phyloP scores from a whole-genome alignment of 2,113 vertebrate genomes.

The Aythya baeri region DNA sequence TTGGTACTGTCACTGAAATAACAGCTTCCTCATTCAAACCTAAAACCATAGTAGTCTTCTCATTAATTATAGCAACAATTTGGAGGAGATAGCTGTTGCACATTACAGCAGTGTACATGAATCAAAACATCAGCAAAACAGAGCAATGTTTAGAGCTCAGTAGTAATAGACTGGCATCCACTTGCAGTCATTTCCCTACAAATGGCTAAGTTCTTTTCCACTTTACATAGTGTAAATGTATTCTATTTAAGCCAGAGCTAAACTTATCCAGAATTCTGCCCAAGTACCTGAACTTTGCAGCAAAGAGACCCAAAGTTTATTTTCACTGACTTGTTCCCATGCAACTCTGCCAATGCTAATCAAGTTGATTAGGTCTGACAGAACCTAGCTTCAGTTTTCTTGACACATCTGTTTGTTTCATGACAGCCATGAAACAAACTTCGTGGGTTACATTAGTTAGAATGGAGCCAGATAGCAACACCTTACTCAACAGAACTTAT shows the following conservation, averaged over 20 bases:
- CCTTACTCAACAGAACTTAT: background rate
- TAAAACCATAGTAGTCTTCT: background rate
- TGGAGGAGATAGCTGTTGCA: background rate
- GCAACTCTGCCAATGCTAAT: background rate
- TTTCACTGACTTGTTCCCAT: background rate
- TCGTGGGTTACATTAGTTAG: background rate
- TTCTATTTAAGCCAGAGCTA: background rate
- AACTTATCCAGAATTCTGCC: background rate
- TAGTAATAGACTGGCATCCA: background rate
- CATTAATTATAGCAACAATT: background rate
- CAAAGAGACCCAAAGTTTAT: background rate
- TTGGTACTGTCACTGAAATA: slow-evolving; percentile 20
- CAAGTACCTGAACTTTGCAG: background rate
- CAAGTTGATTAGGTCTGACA: background rate
- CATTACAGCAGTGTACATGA: background rate
- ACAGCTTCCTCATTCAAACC: background rate
- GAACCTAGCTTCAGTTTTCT: background rate
- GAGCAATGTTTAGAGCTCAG: background rate
- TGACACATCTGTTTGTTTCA: background rate
- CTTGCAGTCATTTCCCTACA: background rate
- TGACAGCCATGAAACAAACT: background rate
- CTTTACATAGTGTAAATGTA: background rate
- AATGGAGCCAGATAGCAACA: background rate
- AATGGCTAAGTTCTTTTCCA: background rate
- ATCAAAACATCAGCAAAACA: background rate